These are phyloP conservation scores for Microchirus variegatus DNA, from an alignment of 2,797 vertebrate species.

Conservation along the genomic window DNA sequence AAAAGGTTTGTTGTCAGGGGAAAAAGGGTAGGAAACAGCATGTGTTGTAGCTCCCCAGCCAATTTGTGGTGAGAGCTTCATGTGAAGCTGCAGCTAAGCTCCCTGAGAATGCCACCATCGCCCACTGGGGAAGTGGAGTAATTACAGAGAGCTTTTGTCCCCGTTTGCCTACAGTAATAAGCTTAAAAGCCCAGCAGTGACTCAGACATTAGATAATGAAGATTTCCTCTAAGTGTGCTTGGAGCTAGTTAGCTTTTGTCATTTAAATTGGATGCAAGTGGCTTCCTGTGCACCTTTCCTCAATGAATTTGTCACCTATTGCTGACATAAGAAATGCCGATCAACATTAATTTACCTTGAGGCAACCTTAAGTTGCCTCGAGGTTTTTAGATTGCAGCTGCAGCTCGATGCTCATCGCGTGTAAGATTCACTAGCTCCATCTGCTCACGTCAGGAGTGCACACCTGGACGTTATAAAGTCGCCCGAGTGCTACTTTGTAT, in stretches of 20 bases:
- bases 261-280: not conserved
- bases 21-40: slow-evolving; percentile 35
- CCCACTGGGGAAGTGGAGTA: slow-evolving; percentile 68
- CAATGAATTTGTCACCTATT: slow-evolving; percentile 10
- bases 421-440: slow-evolving; percentile 29
- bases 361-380: slow-evolving; percentile 4
- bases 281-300: slow-evolving; percentile 19
- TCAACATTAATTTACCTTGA: no score
- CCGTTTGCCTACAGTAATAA: slow-evolving; percentile 72
- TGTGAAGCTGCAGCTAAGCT: slow-evolving; percentile 65
- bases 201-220: slow-evolving; percentile 64
- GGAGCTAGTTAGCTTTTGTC: slow-evolving; percentile 46
- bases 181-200: slow-evolving; percentile 60
- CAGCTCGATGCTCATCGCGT: not conserved
- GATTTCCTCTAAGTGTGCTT: slow-evolving; percentile 43
- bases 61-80: slow-evolving; percentile 49
- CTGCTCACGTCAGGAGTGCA: slow-evolving; percentile 32
- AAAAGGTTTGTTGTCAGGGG: not conserved
- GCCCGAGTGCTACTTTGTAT: slow-evolving; percentile 36
- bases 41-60: slow-evolving; percentile 45
- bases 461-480: slow-evolving; percentile 50
- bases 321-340: slow-evolving; percentile 6
- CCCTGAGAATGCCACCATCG: slow-evolving; percentile 66
- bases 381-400: slow-evolving; percentile 4
- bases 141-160: slow-evolving; percentile 75